A percentile compares a stretch with the other conserved stretches of the same genome.
These are phyloP conservation scores for Rhynchonycteris naso DNA, from an alignment of 2,797 vertebrate species.

Conservation along the genomic window DNA sequence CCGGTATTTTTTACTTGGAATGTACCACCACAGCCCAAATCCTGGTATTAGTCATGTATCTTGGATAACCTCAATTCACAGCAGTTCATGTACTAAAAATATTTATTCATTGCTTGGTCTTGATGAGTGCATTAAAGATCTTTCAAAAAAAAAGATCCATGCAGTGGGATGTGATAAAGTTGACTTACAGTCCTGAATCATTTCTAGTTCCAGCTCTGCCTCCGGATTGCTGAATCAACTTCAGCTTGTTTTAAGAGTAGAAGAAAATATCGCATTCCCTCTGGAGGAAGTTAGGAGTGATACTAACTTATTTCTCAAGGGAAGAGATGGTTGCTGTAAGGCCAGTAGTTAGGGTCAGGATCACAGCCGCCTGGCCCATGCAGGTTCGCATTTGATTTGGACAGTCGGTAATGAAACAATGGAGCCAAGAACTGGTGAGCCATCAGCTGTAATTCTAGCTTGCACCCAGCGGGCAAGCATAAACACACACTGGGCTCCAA, in stretches of 20 bases:
- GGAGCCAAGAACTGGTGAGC: too few species aligned
- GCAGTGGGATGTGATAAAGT: background rate
- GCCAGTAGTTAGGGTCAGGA: too few species aligned
- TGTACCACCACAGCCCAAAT: background rate
- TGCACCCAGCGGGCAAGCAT: too few species aligned
- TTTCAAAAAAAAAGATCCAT: background rate
- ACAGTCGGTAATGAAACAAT: too few species aligned
- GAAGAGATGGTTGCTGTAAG: background rate
- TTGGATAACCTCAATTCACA: background rate
- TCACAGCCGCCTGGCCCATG: too few species aligned
- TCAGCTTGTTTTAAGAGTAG: background rate
- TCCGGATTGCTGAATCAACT: background rate
- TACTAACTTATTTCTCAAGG: background rate
- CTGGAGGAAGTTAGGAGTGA: background rate
- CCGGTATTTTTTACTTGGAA: background rate
- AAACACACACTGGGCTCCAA: too few species aligned
- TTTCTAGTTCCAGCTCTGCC: background rate
- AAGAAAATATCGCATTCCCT: background rate
- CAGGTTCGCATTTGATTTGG: too few species aligned
- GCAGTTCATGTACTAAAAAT: background rate
- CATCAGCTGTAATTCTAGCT: too few species aligned
- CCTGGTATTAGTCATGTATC: background rate
- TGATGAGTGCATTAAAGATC: background rate
- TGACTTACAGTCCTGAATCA: background rate
- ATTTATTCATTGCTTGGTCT: constrained; percentile 10